Evolutionary conservation across 2,797 vertebrate genomes (phyloP).

Genomic region (Halcyon badia): DNA sequence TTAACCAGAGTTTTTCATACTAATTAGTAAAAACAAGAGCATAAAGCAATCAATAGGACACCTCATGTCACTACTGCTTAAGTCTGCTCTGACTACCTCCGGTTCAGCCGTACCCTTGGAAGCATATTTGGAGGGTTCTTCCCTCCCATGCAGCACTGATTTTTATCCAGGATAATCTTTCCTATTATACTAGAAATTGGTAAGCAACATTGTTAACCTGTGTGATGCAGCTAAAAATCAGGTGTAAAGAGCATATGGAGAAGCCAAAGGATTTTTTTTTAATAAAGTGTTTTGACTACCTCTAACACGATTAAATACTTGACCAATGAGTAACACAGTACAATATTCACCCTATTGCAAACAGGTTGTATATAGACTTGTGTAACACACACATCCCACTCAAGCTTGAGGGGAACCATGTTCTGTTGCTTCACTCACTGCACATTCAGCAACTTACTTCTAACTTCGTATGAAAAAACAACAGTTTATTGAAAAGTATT

Average conservation of each 20-base stretch:
- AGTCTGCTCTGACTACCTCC: constrained; percentile 9
- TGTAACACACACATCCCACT: not conserved
- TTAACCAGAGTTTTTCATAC: constrained; percentile 17
- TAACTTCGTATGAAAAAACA: not conserved
- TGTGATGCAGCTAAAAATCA: not conserved
- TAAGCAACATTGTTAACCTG: not conserved
- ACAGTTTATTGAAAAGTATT: not conserved
- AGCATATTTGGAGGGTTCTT: constrained; percentile 5
- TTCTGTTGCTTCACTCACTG: not conserved
- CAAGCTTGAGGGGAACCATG: not conserved
- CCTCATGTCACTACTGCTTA: not conserved
- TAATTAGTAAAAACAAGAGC: constrained; percentile 57
- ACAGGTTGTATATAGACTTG: not conserved
- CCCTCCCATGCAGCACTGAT: not conserved
- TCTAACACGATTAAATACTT: not conserved
- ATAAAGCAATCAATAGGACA: constrained; percentile 61
- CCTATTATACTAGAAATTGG: not conserved
- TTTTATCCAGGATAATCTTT: constrained; percentile 7
- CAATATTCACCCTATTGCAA: not conserved
- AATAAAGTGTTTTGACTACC: not conserved
- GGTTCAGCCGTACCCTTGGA: constrained; percentile 16
- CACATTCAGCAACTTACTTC: not conserved
- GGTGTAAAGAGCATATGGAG: not conserved
- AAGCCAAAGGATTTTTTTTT: not conserved
- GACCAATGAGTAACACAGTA: not conserved